Evolutionary conservation across 2,113 vertebrate genomes (phyloP), one percentile per base, ranked within the genome.

Genomic region (Excalfactoria chinensis): DNA sequence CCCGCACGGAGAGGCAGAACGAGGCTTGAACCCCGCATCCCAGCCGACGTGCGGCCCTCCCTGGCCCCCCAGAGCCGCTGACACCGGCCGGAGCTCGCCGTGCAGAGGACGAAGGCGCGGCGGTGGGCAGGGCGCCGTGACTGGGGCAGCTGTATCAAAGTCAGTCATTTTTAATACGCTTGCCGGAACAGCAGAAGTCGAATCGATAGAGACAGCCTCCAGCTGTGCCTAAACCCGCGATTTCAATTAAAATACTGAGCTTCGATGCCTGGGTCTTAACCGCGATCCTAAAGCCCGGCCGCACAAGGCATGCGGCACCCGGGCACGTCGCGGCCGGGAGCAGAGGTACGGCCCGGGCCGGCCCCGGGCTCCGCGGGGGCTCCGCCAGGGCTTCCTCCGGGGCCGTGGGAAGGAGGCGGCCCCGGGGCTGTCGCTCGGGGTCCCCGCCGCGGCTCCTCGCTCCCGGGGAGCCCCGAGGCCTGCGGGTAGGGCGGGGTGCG

Each of bases 151-250:
- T 56, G 37, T 46, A 77, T 72, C 51, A 2, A 48, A 78, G 66
- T 90, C 92, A 86, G 82, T 92, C 93, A 74, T 53, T 88, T 91
- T 94, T 93, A 90, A 94, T 84, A 83, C 20, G 82, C 88, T 94
- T 68, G 80, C 93, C 84, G 67, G 86, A 74, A 94, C 67, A 79
- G 88, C 91, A 91, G 58, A 77, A 95, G 72, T 68, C 48, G 90
- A 95, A 96, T 96, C 95, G 89, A 91, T 68, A 75, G 87, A 92
- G 96, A 95, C 94, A 92, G 87, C 94, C 56, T 74, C 95, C 97
- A 97, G 97, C 97, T 97, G 97, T 92, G 97, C 93, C 76, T 80
- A 94, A 96, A 94, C 92, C 96, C 85, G 93, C 62, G 41, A 34
- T 95, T 97, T 97, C 96, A 94, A 96, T 97, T 94, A 97, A 96